Evolutionary conservation across 2,797 vertebrate genomes (phyloP).

Genomic region (Tympanoctomys barrerae): DNA sequence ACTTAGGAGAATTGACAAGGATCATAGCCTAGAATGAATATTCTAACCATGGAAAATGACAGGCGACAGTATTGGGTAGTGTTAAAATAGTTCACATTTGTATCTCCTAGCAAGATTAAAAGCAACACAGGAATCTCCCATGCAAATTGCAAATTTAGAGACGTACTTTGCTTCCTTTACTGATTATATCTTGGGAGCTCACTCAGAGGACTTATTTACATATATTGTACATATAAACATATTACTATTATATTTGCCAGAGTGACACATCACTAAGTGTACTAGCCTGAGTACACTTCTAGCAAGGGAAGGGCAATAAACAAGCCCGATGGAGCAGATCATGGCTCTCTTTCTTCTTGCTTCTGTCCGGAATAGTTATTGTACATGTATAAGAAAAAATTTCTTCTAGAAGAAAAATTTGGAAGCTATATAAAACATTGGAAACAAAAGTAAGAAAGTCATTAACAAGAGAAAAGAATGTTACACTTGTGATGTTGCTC

Average conservation of each 20-base stretch:
- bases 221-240: neutral
- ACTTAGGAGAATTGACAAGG: neutral
- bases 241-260: slow-evolving; percentile 45
- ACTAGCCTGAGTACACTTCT: neutral
- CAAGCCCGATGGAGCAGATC: neutral
- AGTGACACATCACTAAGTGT: neutral
- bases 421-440: neutral
- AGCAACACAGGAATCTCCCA: neutral
- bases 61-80: neutral
- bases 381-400: slow-evolving; percentile 4
- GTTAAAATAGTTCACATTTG: neutral
- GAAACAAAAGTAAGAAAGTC: slow-evolving; percentile 7
- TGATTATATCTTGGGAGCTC: neutral
- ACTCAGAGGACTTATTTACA: neutral
- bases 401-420: slow-evolving; percentile 36
- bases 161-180: slow-evolving; percentile 29
- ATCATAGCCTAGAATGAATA: neutral
- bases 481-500: neutral
- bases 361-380: neutral
- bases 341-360: neutral
- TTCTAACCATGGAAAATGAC: neutral
- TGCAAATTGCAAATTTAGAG: neutral
- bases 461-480: neutral
- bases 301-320: neutral
- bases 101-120: slow-evolving; percentile 10